Conservation (phyloP, 35 echinoderm and acorn worm species). For the Patiria miniata region DNA sequence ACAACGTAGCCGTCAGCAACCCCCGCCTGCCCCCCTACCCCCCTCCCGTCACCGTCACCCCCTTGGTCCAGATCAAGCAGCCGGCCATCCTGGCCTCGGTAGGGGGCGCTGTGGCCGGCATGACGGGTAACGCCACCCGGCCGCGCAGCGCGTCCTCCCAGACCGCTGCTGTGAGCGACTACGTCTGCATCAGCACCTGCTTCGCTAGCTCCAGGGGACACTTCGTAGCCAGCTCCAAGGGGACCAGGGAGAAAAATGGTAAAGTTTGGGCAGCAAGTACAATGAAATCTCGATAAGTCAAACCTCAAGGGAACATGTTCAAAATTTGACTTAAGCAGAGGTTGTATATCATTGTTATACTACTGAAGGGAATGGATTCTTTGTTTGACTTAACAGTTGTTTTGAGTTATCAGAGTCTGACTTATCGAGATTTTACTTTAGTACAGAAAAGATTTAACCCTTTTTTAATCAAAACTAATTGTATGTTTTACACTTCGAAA, state of each 20-base stretch:
- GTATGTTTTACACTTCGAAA: no score
- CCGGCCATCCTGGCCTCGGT: conserved; percentile 59
- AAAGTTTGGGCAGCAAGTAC: no score
- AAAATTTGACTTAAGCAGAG: no score
- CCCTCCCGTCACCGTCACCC: conserved; percentile 62
- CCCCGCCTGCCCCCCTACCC: conserved; percentile 84
- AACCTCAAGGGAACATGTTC: no score
- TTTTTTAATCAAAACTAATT: no score
- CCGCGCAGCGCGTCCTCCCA: conserved; percentile 17
- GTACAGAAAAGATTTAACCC: no score
- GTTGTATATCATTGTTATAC: no score
- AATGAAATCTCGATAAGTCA: no score
- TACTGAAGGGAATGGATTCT: no score
- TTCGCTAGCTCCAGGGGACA: conserved; percentile 56
- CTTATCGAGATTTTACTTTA: no score
- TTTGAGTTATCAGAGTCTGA: no score
- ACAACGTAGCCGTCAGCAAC: conserved; percentile 72
- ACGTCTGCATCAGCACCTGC: conserved; percentile 57
- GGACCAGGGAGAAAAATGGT: conserved; percentile 76
- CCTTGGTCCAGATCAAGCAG: conserved; percentile 83
- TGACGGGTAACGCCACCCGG: conserved; percentile 29
- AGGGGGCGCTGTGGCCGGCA: conserved; percentile 54
- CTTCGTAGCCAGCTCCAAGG: conserved; percentile 45
- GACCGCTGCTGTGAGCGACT: conserved; percentile 50
- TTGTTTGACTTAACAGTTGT: no score